These are phyloP conservation scores for Drosophila arawakana DNA, from an alignment of 1,140 invertebrate species.

Conservation along the genomic window DNA sequence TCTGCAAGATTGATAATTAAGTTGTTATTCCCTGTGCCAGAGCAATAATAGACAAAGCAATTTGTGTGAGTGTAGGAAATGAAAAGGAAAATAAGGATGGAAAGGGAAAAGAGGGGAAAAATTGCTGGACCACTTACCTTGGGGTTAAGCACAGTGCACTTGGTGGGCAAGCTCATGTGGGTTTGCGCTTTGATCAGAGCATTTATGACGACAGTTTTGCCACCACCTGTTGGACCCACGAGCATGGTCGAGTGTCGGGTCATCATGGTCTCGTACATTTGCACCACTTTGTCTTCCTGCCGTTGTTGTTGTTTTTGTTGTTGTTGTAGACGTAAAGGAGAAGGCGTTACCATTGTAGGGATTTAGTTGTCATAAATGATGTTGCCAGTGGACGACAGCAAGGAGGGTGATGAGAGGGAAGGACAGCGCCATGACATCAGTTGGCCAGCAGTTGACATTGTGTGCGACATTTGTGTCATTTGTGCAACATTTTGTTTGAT, in stretches of 20 bases:
- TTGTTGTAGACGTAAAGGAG: slow-evolving; percentile 14
- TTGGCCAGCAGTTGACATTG: slow-evolving; percentile 68
- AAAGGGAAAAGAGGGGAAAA: slow-evolving; percentile 7
- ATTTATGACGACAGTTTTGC: slow-evolving; percentile 94
- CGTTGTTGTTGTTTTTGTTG: neutral
- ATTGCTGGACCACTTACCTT: slow-evolving; percentile 86
- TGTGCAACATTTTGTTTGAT: slow-evolving; percentile 79
- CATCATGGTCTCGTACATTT: slow-evolving; percentile 97
- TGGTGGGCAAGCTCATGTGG: slow-evolving; percentile 90
- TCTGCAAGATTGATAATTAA: neutral
- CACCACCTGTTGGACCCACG: slow-evolving; percentile 95
- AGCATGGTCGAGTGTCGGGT: slow-evolving; percentile 96
- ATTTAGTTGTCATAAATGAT: slow-evolving; percentile 81
- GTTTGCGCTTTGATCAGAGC: slow-evolving; percentile 92
- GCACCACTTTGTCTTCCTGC: slow-evolving; percentile 94
- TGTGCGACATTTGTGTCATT: slow-evolving; percentile 69
- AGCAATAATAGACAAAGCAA: slow-evolving; percentile 27
- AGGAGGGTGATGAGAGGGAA: neutral
- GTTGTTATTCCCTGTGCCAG: slow-evolving; percentile 1
- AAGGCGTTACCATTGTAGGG: slow-evolving; percentile 62
- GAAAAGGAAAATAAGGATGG: slow-evolving; percentile 1
- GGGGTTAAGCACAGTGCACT: slow-evolving; percentile 91
- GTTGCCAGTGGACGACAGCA: slow-evolving; percentile 34
- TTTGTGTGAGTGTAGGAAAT: slow-evolving; percentile 35
- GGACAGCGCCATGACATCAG: slow-evolving; percentile 53